A percentile compares a stretch with the other conserved stretches of the same genome.
These are phyloP conservation scores for Urocitellus parryii DNA, from an alignment of 2,113 vertebrate species.

Conservation along the genomic window DNA sequence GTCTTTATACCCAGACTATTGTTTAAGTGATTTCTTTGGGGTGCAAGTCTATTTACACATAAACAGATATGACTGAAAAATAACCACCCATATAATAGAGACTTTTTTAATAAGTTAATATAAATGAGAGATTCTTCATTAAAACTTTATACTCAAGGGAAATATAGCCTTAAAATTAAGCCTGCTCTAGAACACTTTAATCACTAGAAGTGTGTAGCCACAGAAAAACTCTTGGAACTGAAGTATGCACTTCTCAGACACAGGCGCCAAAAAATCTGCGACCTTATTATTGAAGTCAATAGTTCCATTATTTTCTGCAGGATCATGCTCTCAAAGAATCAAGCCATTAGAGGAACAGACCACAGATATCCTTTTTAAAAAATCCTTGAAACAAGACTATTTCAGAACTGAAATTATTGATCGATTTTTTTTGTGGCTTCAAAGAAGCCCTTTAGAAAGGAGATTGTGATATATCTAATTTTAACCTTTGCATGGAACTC, in stretches of 20 bases:
- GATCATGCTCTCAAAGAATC: conserved; percentile 50
- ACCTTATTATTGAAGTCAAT: conserved; percentile 30
- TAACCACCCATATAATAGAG: background rate
- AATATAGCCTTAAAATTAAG: conserved; percentile 37
- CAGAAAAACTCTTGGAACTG: background rate
- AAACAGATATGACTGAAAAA: background rate
- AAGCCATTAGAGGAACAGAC: conserved; percentile 10
- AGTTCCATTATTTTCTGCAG: conserved; percentile 28
- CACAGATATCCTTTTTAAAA: conserved; percentile 6
- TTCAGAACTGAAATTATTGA: conserved; percentile 37
- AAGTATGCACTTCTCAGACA: background rate
- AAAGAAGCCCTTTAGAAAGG: conserved; percentile 11
- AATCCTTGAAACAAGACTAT: conserved; percentile 43
- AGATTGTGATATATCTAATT: background rate
- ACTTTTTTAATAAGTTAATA: conserved; percentile 43
- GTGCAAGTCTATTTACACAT: background rate
- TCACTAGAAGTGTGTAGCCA: background rate
- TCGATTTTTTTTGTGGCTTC: background rate
- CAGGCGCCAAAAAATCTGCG: background rate
- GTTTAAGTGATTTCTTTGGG: background rate
- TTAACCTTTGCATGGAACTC: conserved; percentile 1
- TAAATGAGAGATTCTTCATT: conserved; percentile 58
- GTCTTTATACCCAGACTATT: background rate
- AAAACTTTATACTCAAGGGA: conserved; percentile 18
- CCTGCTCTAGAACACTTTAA: conserved; percentile 50